Evolutionary conservation across 2,113 vertebrate species (phyloP).

Genomic region (Microcebus murinus): DNA sequence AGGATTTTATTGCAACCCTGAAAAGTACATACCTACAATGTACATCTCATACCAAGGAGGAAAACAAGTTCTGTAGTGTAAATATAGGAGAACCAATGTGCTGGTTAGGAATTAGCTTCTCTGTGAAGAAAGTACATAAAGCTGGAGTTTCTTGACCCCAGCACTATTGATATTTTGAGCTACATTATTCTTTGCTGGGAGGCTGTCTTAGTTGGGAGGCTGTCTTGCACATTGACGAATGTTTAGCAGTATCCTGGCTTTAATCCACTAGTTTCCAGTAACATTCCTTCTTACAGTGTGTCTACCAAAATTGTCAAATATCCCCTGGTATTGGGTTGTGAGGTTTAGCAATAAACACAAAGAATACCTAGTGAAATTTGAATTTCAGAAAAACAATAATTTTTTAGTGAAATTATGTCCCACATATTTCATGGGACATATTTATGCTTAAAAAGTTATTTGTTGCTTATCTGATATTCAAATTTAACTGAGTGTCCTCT

Average conservation of each 20-base stretch:
- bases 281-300: background rate
- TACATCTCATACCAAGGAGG: background rate
- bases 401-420: background rate
- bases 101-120: background rate
- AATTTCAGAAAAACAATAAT: background rate
- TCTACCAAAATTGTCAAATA: background rate
- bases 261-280: background rate
- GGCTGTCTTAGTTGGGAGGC: no score
- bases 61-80: background rate
- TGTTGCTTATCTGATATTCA: background rate
- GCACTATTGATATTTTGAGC: background rate
- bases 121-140: background rate
- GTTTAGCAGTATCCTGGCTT: background rate
- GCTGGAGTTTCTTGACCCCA: background rate
- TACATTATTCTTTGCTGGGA: background rate
- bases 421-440: background rate
- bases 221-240: background rate
- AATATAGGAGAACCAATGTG: background rate
- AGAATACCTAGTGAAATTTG: background rate
- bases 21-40: background rate
- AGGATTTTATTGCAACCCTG: background rate
- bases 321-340: background rate
- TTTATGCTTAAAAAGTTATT: background rate
- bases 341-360: background rate
- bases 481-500: background rate